Base-by-base conservation (phyloP, 2,113 vertebrate species). In the Chauna torquata region DNA sequence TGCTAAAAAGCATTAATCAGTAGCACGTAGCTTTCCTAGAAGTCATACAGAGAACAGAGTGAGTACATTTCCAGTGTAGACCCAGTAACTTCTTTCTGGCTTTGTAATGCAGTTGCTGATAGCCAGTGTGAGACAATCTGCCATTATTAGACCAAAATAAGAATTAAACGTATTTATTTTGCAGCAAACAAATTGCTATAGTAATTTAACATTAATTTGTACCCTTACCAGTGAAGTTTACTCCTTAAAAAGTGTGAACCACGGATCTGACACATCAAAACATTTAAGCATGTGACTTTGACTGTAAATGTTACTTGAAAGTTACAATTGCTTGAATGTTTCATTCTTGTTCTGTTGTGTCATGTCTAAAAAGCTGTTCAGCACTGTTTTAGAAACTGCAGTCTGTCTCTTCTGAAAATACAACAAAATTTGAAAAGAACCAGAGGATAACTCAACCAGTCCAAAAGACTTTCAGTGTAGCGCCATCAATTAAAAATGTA, bases 11-110 rank as follows among this genome's bases (percentile, higher is more conserved):
- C 49, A 23, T 12, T 19, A 68, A 6, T 57, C 34, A 3, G 36
- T 1, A 17, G 20, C 34, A 9, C 1, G 5, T 45, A 2, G 2
- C 5, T 62, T 17, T 49, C 34, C 74, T n/a, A 1, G 5, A 45
- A 40, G 59, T n/a, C 38, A 47, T 40, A 2, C 36, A 1, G 3
- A 24, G 11, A 45, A 25, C 87, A 24, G 55, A n/a, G 52, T 10
- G 8, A 13, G 16, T 4, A 2, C 25, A 6, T 19, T 17, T 28
- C 38, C 36, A 34, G 52, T 12, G 52, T 47, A 68, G 27, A 6
- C 32, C 19, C 30, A 16, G 59, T 3, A 32, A 13, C 45, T 38
- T 40, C 34, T 40, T 54, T 11, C n/a, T 76, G 47, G 28, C n/a
- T 55, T 59, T 38, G 13, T 49, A 27, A 54, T 34, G 27, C 61